Percentiles rank a stretch among this genome's conserved stretches.
Evolutionary conservation across 2,113 vertebrate species (phyloP).

Genomic region (Corythornis madagascariensis): DNA sequence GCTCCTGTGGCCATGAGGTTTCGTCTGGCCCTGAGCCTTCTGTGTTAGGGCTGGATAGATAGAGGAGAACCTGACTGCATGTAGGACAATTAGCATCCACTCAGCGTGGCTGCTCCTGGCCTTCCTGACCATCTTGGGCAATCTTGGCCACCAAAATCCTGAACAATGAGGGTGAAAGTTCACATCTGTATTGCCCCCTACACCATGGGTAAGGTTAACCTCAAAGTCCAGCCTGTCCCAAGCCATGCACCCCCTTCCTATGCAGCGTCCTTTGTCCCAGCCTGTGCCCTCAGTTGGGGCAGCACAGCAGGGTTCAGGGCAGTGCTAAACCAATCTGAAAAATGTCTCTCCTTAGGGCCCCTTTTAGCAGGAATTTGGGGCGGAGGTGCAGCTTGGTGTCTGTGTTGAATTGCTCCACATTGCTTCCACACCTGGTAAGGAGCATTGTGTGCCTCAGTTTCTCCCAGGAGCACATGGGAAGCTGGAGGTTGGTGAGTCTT

Average conservation of each 20-base stretch:
- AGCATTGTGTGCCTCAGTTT: neutral
- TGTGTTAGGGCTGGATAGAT: neutral
- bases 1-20: neutral
- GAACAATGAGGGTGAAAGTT: neutral
- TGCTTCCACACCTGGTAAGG: neutral
- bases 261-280: accelerated
- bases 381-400: neutral
- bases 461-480: neutral
- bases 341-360: neutral
- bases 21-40: neutral
- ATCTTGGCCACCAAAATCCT: neutral
- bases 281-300: accelerated
- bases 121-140: neutral
- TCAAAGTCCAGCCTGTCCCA: neutral
- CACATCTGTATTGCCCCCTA: neutral
- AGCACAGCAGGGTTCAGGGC: neutral
- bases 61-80: neutral
- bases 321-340: neutral
- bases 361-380: neutral
- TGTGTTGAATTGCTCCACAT: neutral
- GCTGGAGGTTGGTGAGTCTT: neutral
- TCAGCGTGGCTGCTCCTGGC: neutral
- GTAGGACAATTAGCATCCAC: neutral
- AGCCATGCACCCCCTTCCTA: neutral
- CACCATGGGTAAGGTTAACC: neutral